A percentile compares a stretch with the other conserved stretches of the same genome.
Conservation (phyloP, 2,113 vertebrate species). For the Sturnus vulgaris region DNA sequence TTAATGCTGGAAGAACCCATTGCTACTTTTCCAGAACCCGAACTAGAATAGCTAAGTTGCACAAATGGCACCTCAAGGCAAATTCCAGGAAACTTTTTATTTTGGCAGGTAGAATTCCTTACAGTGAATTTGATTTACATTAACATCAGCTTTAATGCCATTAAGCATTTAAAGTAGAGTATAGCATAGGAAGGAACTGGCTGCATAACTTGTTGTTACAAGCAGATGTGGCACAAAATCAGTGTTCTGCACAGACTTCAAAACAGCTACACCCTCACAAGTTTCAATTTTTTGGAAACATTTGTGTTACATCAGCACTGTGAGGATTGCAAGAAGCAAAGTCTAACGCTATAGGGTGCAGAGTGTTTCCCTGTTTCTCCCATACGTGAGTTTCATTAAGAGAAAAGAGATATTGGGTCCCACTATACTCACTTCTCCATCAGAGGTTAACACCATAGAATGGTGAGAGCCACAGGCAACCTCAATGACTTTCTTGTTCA, state of each 20-base stretch:
- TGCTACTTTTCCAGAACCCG: not conserved
- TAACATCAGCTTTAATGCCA: not conserved
- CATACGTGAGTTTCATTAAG: not conserved
- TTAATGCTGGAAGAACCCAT: not conserved
- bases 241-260: not conserved
- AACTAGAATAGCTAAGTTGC: not conserved
- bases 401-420: not conserved
- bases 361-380: not conserved
- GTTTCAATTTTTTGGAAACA: not conserved
- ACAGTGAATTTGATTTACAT: not conserved
- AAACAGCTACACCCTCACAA: not conserved
- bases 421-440: constrained; percentile 85
- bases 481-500: constrained; percentile 89
- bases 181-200: not conserved
- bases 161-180: not conserved
- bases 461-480: constrained; percentile 97
- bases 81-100: not conserved
- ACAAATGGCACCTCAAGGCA: not conserved
- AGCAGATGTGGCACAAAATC: not conserved
- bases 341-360: not conserved
- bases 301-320: not conserved
- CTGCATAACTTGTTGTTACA: not conserved
- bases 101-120: not conserved
- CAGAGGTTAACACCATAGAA: constrained; percentile 89
- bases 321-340: not conserved